Conservation (phyloP, 2,113 vertebrate genomes). For the Colius striatus region DNA sequence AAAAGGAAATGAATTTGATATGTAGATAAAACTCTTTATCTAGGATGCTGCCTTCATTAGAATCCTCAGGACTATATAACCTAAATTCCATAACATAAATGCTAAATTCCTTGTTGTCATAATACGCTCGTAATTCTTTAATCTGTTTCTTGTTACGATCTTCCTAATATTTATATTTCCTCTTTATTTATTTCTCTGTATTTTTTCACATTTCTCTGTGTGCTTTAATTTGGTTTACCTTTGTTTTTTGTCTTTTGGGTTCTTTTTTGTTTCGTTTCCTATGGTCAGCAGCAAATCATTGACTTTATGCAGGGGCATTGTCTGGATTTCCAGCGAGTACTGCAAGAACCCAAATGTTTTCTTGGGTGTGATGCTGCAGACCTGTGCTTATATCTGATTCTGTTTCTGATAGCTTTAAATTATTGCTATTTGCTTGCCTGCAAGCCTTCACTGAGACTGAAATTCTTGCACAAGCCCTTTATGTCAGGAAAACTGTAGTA, state of each 20-base stretch:
- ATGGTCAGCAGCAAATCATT: background rate
- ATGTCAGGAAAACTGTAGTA: background rate
- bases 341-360: background rate
- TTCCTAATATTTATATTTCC: background rate
- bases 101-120: background rate
- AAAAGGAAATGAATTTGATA: background rate
- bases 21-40: background rate
- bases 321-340: background rate
- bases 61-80: background rate
- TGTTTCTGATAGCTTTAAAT: conserved; percentile 26
- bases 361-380: background rate
- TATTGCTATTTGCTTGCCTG: conserved; percentile 21
- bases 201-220: background rate
- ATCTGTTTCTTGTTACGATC: background rate
- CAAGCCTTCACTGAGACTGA: background rate
- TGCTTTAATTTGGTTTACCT: background rate
- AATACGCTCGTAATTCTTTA: background rate
- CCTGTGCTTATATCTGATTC: background rate
- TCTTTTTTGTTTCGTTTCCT: background rate
- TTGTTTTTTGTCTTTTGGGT: background rate
- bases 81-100: background rate
- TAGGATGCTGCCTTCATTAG: background rate
- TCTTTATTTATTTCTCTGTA: background rate
- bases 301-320: background rate
- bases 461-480: conserved; percentile 7